phyloP scores from a whole-genome alignment of 2,888 invertebrate species.

The Ypsolopha sequella region DNA sequence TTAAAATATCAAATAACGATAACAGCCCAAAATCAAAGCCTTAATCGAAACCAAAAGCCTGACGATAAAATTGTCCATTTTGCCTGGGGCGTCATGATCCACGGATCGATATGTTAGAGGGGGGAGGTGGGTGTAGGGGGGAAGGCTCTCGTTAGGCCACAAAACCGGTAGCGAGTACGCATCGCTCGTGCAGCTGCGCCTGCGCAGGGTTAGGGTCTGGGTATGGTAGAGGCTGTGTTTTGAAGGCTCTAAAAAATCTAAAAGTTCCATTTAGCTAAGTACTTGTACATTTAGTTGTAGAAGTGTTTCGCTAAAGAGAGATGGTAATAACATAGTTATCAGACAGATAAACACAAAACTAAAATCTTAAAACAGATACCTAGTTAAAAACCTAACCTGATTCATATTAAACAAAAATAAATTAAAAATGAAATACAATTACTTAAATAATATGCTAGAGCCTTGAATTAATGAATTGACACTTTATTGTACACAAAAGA shows the following conservation, averaged over 20 bases:
- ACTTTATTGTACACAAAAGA: too few relatives aligned
- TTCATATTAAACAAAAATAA: too few relatives aligned
- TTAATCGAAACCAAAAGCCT: neutral
- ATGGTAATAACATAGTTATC: neutral
- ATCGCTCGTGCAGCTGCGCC: constrained; percentile 56
- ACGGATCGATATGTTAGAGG: constrained; percentile 3
- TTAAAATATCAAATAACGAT: neutral
- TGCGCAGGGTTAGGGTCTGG: constrained; percentile 24
- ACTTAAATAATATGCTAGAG: too few relatives aligned
- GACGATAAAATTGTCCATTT: constrained; percentile 47
- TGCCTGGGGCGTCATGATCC: constrained; percentile 19
- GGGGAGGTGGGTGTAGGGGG: constrained; percentile 18
- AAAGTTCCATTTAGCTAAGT: neutral
- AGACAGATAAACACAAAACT: neutral
- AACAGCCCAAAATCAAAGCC: neutral
- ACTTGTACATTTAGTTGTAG: neutral
- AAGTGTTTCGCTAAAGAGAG: too few relatives aligned
- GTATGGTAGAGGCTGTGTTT: constrained; percentile 1
- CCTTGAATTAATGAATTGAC: too few relatives aligned
- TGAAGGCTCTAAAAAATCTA: neutral
- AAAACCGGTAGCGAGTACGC: constrained; percentile 66
- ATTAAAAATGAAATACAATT: too few relatives aligned
- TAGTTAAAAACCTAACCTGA: too few relatives aligned
- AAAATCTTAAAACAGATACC: too few relatives aligned
- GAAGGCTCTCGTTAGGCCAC: constrained; percentile 51